Conservation (phyloP, 2,113 vertebrate genomes). For the Grantiella picta region DNA sequence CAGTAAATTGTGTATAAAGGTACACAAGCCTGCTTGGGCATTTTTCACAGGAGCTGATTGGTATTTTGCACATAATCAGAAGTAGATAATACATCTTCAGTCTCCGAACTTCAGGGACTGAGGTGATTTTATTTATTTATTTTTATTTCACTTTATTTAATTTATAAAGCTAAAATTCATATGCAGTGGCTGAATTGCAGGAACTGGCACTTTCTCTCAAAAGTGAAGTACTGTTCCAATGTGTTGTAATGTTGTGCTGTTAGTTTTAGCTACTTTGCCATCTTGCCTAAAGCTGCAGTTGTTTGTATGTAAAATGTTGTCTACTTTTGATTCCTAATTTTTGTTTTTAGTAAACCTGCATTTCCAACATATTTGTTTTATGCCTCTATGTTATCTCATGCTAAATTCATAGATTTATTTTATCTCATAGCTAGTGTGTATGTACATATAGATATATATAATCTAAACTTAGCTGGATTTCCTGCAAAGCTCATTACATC, state of each 20-base stretch:
- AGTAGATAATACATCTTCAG: not conserved
- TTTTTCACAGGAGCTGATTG: not conserved
- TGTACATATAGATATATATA: not conserved
- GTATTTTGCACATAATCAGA: not conserved
- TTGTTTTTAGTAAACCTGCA: accelerated
- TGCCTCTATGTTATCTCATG: not conserved
- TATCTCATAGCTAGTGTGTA: not conserved
- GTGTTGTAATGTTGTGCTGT: not conserved
- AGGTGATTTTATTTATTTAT: not conserved
- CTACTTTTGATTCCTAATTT: not conserved
- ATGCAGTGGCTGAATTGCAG: not conserved
- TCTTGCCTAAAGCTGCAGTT: not conserved
- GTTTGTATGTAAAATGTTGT: not conserved
- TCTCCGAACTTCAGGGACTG: not conserved
- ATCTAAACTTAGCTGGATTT: not conserved
- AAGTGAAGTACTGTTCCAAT: not conserved
- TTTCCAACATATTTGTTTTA: not conserved
- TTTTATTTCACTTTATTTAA: not conserved
- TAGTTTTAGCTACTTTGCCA: not conserved
- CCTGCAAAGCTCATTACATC: not conserved
- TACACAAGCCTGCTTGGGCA: not conserved
- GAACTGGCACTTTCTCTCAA: not conserved
- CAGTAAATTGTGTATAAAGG: not conserved
- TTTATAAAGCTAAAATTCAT: not conserved
- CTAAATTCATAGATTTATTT: not conserved